Evolutionary conservation across 2,888 invertebrate species (phyloP), one percentile per base, ranked within the genome.

Genomic region (Cerceris ruficornis): DNA sequence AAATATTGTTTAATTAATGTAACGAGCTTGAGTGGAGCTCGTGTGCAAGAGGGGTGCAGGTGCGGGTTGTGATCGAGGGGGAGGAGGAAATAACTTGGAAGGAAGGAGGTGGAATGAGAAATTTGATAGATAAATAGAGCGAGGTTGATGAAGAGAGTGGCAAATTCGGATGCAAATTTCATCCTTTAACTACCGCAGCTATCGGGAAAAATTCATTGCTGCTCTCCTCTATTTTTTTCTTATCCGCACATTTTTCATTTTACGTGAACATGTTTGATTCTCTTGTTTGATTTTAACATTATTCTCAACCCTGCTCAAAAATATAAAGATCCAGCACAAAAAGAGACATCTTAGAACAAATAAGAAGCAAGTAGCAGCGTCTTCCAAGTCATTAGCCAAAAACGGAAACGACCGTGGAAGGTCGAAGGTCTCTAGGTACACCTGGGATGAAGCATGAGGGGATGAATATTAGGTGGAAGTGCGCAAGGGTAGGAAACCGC

Each of bases 1-100:
- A 90, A 91, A 91, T 91, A 90, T 90, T 90, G 90, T 89, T 91
- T 89, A 90, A 91, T 91, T 91, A 90, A 89, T 89, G 86, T 88
- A 88, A 89, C 88, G 86, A 83, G 85, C 81, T 80, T 81, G 82
- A 83, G 70, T 69, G 78, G 64, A 64, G 80, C 62, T 68, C 70
- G 64, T 73, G 69, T 72, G 66, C 66, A 74, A 67, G 73, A 77
- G 71, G 59, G 75, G 65, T 41, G 77, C 28, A 74, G 66, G 71
- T 76, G 75, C n/a, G n/a, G n/a, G 28, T 66, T 49, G 14, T 42
- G 68, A 28, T 13, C n/a, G 17, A 46, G 9, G 17, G 69, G 39
- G 69, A 59, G 28, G 4, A 69, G 75, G 14, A 58, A 28, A 55
- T 65, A 14, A 57, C 60, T 60, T n/a, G 9, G 71, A 14, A 50